Evolutionary conservation across 1,140 invertebrate species (phyloP).

Genomic region (Aphelenchoides fujianensis): DNA sequence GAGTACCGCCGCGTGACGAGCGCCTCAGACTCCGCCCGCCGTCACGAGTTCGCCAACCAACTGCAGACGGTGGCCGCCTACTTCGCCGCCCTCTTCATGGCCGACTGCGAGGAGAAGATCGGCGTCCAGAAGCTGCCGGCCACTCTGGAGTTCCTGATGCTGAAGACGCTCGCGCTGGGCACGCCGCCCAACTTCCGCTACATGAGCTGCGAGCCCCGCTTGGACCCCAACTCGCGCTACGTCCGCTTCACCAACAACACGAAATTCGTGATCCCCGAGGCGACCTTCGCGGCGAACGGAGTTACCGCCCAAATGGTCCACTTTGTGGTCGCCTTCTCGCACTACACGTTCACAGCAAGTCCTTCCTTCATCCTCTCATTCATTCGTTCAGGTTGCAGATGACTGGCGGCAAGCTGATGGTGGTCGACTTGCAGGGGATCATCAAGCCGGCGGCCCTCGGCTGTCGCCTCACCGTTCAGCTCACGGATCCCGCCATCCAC

Average conservation of each 20-base stretch:
- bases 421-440: constrained; percentile 35
- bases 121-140: neutral
- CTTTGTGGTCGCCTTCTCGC: constrained; percentile 29
- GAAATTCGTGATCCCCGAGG: constrained; percentile 22
- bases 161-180: constrained; percentile 21
- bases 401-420: constrained; percentile 25
- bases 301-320: constrained; percentile 15
- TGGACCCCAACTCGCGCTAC: constrained; percentile 4
- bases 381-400: constrained; percentile 7
- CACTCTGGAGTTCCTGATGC: constrained; percentile 25
- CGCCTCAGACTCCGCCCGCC: neutral
- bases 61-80: constrained; percentile 31
- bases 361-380: neutral
- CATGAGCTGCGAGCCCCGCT: constrained; percentile 25
- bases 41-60: constrained; percentile 28
- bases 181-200: neutral
- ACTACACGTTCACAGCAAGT: constrained; percentile 32
- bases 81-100: constrained; percentile 26
- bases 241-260: constrained; percentile 36
- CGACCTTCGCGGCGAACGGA: neutral
- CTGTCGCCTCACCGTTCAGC: neutral
- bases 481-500: constrained; percentile 35
- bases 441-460: neutral
- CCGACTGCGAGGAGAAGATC: constrained; percentile 1
- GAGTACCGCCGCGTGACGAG: constrained; percentile 14